Base-by-base conservation (phyloP, 2,797 vertebrate species). In the Argya squamiceps region DNA sequence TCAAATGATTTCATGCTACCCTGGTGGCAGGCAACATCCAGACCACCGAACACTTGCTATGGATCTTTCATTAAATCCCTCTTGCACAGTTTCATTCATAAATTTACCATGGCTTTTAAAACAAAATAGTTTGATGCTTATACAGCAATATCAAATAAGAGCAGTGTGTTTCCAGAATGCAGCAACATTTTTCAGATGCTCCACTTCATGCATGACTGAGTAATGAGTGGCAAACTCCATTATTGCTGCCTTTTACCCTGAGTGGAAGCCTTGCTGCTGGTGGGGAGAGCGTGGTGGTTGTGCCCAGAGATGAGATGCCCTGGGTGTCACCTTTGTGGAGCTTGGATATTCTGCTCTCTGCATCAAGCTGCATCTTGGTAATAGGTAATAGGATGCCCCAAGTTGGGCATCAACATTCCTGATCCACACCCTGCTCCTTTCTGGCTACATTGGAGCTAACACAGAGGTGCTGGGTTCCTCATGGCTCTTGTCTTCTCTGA, bases 111-210 rank as follows among this genome's bases (percentile, higher is more conserved):
- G 97, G 96, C 86, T 97, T 93, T 97, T 97, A 93, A 97, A 93
- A 44, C 80, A 84, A 94, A 98, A 98, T 98, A 98, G 97, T 97
- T 98, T 93, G 79, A 70, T 93, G 94, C 96, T 98, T 98, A 98
- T 97, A 97, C 97, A 98, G 96, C 89, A 91, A 96, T 97, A 97
- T 96, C 94, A 97, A 67, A 89, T 97, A 97, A 96, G 84, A 97
- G 94, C 90, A 96, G 91, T 49, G 60, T 89, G 93, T 96, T 97
- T 97, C 74, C 84, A 86, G 91, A 97, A 93, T 75, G 84, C 74
- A 93, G 75, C 84, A 89, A 65, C 43, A 39, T 91, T 95, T 93
- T 94, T 92, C 85, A 93, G 92, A 93, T 63, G 49, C 85, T 90
- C 67, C 15, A 37, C 63, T 93, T 90, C n/a, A 77, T 22, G 79